A percentile compares a stretch with the other conserved stretches of the same genome.
These are phyloP conservation scores for Druon quercuslanigerum DNA, from an alignment of 1,140 invertebrate genomes.

Conservation along the genomic window DNA sequence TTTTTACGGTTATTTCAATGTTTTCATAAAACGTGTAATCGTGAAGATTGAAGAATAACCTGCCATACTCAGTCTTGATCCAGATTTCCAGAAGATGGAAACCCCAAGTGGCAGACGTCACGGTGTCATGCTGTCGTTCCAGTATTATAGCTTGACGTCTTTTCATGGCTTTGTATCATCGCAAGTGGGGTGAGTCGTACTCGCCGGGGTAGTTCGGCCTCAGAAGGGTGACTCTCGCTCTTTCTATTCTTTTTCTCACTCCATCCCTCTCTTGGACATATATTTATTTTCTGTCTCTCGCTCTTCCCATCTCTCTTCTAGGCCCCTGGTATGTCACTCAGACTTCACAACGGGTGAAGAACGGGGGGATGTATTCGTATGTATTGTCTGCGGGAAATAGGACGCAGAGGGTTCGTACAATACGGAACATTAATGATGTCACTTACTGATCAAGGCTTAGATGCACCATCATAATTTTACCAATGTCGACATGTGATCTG, in stretches of 20 bases:
- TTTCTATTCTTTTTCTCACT: too few species aligned
- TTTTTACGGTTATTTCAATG: neutral
- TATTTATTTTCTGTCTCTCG: conserved; percentile 36
- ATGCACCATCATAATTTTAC: conserved; percentile 44
- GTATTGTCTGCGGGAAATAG: conserved; percentile 67
- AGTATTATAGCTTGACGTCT: conserved; percentile 52
- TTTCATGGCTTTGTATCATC: conserved; percentile 59
- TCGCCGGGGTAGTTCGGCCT: too few species aligned
- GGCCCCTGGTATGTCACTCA: conserved; percentile 64
- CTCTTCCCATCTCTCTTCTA: conserved; percentile 56
- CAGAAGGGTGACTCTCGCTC: too few species aligned
- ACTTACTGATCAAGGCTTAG: conserved; percentile 52
- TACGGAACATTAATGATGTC: conserved; percentile 55
- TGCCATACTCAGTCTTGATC: too few species aligned
- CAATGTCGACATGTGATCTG: too few species aligned
- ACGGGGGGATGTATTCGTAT: conserved; percentile 41
- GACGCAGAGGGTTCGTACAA: conserved; percentile 60
- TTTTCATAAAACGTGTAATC: too few species aligned
- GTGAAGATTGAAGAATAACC: too few species aligned
- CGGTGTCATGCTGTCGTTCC: conserved; percentile 49
- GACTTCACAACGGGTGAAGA: conserved; percentile 56
- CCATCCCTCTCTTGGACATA: too few species aligned
- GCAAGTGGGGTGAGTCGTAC: neutral
- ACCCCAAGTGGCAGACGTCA: conserved; percentile 44
- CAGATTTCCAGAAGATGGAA: conserved; percentile 15